Evolutionary conservation across 1,140 invertebrate species (phyloP).

Genomic region (Drosophila arawakana): DNA sequence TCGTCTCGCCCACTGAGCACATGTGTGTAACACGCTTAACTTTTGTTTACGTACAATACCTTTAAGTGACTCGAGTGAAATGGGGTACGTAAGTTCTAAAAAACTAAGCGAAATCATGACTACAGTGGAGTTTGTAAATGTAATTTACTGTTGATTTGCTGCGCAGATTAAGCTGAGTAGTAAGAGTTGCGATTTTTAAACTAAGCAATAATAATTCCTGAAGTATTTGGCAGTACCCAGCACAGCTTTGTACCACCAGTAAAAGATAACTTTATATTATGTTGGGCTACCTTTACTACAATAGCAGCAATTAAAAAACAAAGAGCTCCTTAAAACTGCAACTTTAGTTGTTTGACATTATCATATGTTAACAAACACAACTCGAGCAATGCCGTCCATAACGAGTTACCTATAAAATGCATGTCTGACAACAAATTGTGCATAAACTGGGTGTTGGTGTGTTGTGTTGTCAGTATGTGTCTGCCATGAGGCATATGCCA

Average conservation of each 20-base stretch:
- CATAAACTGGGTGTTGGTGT: constrained; percentile 31
- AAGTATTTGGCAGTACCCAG: no score
- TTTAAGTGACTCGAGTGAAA: background rate
- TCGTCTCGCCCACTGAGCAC: constrained; percentile 40
- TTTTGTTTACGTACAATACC: constrained; percentile 20
- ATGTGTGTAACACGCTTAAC: constrained; percentile 23
- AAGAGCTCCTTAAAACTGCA: background rate
- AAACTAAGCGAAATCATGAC: background rate
- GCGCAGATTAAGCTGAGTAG: no score
- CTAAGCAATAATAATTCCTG: no score
- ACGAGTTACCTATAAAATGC: constrained; percentile 18
- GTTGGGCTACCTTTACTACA: no score
- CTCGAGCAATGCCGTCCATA: constrained; percentile 21
- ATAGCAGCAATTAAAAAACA: background rate
- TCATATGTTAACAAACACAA: background rate
- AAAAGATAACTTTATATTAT: no score
- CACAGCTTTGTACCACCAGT: no score
- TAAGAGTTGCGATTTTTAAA: no score
- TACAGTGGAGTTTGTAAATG: background rate
- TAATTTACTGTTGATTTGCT: no score
- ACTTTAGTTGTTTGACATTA: background rate
- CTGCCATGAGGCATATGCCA: constrained; percentile 21
- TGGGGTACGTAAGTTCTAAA: constrained; percentile 17
- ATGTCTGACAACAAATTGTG: constrained; percentile 41
- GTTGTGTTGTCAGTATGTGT: constrained; percentile 27